Evolutionary conservation across 2,888 invertebrate genomes (phyloP).

Genomic region (Chymomyza amoena): DNA sequence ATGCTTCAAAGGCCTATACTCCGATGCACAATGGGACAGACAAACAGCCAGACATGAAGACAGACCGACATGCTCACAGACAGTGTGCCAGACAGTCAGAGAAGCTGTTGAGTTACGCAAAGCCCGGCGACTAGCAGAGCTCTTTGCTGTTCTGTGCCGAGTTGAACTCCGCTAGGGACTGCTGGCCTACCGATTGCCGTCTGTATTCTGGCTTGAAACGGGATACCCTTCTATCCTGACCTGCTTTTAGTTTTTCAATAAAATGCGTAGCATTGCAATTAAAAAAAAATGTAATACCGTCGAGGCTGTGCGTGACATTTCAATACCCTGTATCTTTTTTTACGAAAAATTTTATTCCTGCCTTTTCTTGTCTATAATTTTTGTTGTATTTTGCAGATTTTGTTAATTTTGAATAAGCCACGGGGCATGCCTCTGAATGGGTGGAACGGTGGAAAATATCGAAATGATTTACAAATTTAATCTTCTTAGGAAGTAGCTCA

Average conservation of each 20-base stretch:
- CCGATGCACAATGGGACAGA: not conserved
- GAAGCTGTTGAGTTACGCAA: slow-evolving; percentile 46
- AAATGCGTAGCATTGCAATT: slow-evolving; percentile 61
- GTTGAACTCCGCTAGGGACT: not conserved
- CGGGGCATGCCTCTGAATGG: too few relatives aligned
- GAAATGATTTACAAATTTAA: too few relatives aligned
- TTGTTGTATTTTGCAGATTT: too few relatives aligned
- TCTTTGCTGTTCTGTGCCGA: not conserved
- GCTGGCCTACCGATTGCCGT: not conserved
- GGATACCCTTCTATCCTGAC: not conserved
- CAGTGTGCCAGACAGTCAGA: slow-evolving; percentile 28
- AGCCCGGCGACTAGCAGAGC: not conserved
- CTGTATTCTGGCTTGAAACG: not conserved
- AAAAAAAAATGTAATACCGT: slow-evolving; percentile 40
- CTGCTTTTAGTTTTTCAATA: slow-evolving; percentile 49
- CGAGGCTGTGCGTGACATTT: too few relatives aligned
- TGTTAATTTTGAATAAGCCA: too few relatives aligned
- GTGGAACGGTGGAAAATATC: too few relatives aligned
- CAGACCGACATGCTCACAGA: not conserved
- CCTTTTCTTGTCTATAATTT: too few relatives aligned
- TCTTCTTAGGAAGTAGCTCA: too few relatives aligned
- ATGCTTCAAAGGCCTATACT: slow-evolving; percentile 61
- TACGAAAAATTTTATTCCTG: too few relatives aligned
- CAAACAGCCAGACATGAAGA: not conserved
- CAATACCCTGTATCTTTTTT: too few relatives aligned